These are phyloP conservation scores for Tetraneura akinire DNA, from an alignment of 1,140 invertebrate species.

Conservation along the genomic window DNA sequence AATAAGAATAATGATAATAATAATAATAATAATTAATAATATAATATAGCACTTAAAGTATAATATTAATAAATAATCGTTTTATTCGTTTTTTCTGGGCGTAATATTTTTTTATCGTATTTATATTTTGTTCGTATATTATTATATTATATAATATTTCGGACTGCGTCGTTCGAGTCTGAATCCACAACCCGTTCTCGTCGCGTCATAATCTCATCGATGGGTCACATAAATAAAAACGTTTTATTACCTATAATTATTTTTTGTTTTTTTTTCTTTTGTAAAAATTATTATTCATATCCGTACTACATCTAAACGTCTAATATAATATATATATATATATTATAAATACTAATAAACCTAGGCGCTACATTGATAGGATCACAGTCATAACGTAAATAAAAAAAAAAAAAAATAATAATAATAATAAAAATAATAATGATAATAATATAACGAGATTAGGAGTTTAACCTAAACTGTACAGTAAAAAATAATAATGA, in stretches of 20 bases:
- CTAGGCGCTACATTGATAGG: slow-evolving; percentile 41
- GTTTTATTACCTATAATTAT: background rate
- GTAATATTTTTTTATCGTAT: no score
- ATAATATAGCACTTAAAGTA: no score
- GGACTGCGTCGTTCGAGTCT: background rate
- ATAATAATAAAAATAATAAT: slow-evolving; percentile 34
- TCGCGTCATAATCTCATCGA: no score
- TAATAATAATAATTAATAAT: background rate
- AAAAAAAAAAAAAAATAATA: slow-evolving; percentile 34
- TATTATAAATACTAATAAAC: slow-evolving; percentile 43
- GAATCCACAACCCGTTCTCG: slow-evolving; percentile 2
- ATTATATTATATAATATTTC: background rate
- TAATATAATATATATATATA: no score
- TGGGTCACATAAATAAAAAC: background rate
- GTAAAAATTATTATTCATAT: background rate
- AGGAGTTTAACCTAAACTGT: slow-evolving; percentile 47
- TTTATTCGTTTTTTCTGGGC: no score
- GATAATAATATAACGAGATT: slow-evolving; percentile 22
- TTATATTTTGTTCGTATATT: background rate
- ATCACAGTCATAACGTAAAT: slow-evolving; percentile 46
- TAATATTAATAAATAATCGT: no score
- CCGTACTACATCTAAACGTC: background rate
- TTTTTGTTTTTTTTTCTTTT: no score
- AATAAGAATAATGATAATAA: background rate
- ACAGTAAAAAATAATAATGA: background rate